Evolutionary conservation across 2,113 vertebrate species (phyloP).

Genomic region (Macrotus californicus): DNA sequence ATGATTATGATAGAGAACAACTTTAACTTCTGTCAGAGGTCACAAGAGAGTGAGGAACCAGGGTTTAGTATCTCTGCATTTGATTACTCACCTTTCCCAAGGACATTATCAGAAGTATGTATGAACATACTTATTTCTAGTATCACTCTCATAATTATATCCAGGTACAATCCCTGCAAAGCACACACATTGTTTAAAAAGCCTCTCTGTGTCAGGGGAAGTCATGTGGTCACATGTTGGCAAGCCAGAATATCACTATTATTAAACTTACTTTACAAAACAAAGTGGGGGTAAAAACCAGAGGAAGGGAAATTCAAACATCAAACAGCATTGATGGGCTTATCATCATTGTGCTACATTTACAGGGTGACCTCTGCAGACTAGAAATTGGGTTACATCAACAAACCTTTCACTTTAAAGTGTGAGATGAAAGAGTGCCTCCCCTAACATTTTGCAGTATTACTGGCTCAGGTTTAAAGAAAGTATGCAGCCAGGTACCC

Average conservation of each 20-base stretch:
- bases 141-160: slow-evolving; percentile 48
- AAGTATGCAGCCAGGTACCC: slow-evolving; percentile 79
- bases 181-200: slow-evolving; percentile 52
- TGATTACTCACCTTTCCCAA: not conserved
- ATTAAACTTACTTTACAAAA: slow-evolving; percentile 64
- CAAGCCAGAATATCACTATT: slow-evolving; percentile 66
- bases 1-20: not conserved
- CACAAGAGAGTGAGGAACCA: not conserved
- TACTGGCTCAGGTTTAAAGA: slow-evolving; percentile 85
- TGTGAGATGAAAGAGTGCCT: slow-evolving; percentile 80
- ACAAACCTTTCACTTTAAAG: slow-evolving; percentile 81
- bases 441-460: slow-evolving; percentile 69
- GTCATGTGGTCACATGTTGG: slow-evolving; percentile 50
- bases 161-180: slow-evolving; percentile 49
- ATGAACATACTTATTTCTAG: slow-evolving; percentile 24
- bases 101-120: not conserved
- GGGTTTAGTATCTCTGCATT: not conserved
- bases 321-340: slow-evolving; percentile 74
- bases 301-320: slow-evolving; percentile 39
- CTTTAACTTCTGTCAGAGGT: not conserved
- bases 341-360: slow-evolving; percentile 70
- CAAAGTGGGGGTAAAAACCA: slow-evolving; percentile 29
- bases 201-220: slow-evolving; percentile 42
- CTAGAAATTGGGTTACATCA: slow-evolving; percentile 85
- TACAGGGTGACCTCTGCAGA: slow-evolving; percentile 81